These are phyloP conservation scores for Oligia strigilis DNA, from an alignment of 2,888 invertebrate genomes.

Conservation along the genomic window DNA sequence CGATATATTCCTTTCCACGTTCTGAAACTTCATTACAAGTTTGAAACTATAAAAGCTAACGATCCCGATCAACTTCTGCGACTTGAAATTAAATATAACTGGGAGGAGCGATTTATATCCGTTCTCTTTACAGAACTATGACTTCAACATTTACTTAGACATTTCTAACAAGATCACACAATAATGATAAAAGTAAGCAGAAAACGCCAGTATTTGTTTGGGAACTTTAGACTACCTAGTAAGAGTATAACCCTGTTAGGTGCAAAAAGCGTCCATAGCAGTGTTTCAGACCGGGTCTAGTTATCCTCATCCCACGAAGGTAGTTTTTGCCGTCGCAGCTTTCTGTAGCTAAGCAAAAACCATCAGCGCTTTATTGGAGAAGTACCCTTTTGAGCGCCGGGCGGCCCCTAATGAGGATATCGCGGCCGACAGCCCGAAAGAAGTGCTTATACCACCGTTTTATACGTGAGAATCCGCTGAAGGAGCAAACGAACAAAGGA, in stretches of 20 bases:
- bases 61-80: slow-evolving; percentile 34
- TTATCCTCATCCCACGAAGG: slow-evolving; percentile 27
- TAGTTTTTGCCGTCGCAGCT: slow-evolving; percentile 50
- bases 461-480: slow-evolving; percentile 44
- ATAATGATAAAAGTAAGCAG: slow-evolving; percentile 7
- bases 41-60: slow-evolving; percentile 51
- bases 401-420: slow-evolving; percentile 66
- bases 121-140: slow-evolving; percentile 16
- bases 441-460: slow-evolving; percentile 64
- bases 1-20: slow-evolving; percentile 31
- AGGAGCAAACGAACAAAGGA: slow-evolving; percentile 42
- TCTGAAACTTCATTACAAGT: slow-evolving; percentile 50
- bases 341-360: slow-evolving; percentile 59
- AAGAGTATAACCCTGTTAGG: neutral
- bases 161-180: slow-evolving; percentile 14
- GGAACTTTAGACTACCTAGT: neutral
- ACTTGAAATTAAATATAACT: slow-evolving; percentile 46
- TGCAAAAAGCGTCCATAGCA: slow-evolving; percentile 29
- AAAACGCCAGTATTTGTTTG: slow-evolving; percentile 17
- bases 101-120: slow-evolving; percentile 25
- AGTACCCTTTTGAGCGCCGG: slow-evolving; percentile 63
- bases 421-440: slow-evolving; percentile 53
- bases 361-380: slow-evolving; percentile 63
- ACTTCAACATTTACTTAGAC: slow-evolving; percentile 2
- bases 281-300: slow-evolving; percentile 23